A percentile compares a stretch with the other conserved stretches of the same genome.
Conservation (phyloP, 2,888 invertebrate species). For the Cylindroiulus punctatus region DNA sequence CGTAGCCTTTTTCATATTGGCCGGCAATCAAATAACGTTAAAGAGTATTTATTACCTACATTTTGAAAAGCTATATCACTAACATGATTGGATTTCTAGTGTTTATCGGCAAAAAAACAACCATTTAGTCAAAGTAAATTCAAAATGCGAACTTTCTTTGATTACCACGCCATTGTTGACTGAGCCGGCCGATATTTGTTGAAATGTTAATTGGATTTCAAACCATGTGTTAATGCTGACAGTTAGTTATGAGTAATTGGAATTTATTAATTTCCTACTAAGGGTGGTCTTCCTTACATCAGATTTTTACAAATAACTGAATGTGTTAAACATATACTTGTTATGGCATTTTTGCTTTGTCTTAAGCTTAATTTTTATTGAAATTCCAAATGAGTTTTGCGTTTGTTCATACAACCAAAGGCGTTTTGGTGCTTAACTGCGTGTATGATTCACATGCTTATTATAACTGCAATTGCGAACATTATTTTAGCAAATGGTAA, state of each 20-base stretch:
- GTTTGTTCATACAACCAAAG: slow-evolving; percentile 43
- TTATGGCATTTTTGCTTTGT: neutral
- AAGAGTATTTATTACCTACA: neutral
- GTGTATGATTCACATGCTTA: slow-evolving; percentile 32
- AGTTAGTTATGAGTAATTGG: neutral
- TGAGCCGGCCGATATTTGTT: neutral
- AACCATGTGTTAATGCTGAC: neutral
- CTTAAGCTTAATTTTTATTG: slow-evolving; percentile 19
- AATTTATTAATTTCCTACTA: slow-evolving; percentile 28
- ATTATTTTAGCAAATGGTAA: slow-evolving; percentile 8
- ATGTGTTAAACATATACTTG: slow-evolving; percentile 11
- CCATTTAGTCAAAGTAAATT: neutral
- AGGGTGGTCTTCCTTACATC: slow-evolving; percentile 17
- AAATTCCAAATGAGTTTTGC: slow-evolving; percentile 41
- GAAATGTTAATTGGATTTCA: slow-evolving; percentile 9
- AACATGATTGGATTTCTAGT: neutral
- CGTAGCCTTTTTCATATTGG: neutral
- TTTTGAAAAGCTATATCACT: neutral
- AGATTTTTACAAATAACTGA: slow-evolving; percentile 9
- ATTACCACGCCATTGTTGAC: neutral
- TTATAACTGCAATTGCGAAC: neutral
- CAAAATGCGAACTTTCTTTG: neutral
- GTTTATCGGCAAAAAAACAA: neutral
- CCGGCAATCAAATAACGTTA: neutral
- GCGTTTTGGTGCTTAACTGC: slow-evolving; percentile 27